These are phyloP conservation scores for Campoplex capitator DNA, from an alignment of 2,888 invertebrate species.

Conservation along the genomic window DNA sequence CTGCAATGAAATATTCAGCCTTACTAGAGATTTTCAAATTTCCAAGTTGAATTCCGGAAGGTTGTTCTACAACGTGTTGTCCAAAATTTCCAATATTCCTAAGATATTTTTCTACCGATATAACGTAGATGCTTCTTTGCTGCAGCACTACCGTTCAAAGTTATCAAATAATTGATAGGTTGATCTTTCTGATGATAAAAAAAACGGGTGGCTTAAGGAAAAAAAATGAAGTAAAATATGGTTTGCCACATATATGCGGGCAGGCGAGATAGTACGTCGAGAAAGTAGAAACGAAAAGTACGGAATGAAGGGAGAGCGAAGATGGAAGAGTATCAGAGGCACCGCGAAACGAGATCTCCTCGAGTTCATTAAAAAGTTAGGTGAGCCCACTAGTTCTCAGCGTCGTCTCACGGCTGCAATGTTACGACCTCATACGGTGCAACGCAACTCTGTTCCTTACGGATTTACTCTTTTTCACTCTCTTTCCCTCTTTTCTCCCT, in stretches of 20 bases:
- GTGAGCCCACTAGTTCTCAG: constrained; percentile 53
- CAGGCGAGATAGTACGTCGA: not conserved
- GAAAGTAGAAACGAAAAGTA: constrained; percentile 22
- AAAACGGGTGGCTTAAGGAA: not conserved
- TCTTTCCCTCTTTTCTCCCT: not conserved
- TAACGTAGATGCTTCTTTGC: constrained; percentile 46
- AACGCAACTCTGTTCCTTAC: constrained; percentile 15
- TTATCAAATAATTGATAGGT: constrained; percentile 51
- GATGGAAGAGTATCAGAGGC: constrained; percentile 60
- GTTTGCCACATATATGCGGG: not conserved
- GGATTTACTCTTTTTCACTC: not conserved
- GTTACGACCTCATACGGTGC: constrained; percentile 38
- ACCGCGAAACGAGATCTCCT: constrained; percentile 78
- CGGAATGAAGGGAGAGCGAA: constrained; percentile 19
- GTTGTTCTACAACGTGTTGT: not conserved
- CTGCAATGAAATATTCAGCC: constrained; percentile 62
- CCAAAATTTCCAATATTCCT: constrained; percentile 21
- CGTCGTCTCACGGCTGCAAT: constrained; percentile 33
- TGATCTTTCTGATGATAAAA: not conserved
- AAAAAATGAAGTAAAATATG: constrained; percentile 1
- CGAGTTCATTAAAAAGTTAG: constrained; percentile 81
- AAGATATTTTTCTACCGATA: constrained; percentile 9
- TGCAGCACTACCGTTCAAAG: not conserved
- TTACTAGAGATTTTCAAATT: constrained; percentile 57
- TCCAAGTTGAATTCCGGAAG: constrained; percentile 35